A percentile compares a stretch with the other conserved stretches of the same genome.
phyloP scores from a whole-genome alignment of 2,888 invertebrate species.

The Melitaea athalia region DNA sequence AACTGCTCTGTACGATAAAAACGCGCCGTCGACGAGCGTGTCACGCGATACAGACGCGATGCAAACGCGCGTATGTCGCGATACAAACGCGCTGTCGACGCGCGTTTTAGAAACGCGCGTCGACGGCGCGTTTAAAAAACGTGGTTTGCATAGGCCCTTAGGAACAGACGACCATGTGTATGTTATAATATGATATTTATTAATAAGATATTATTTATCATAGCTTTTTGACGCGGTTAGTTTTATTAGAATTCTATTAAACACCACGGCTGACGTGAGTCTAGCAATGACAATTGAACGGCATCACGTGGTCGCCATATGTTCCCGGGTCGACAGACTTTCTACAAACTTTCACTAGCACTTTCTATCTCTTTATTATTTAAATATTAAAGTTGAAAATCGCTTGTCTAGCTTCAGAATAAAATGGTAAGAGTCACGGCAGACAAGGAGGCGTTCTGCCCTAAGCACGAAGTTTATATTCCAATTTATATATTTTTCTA shows the following conservation, averaged over 20 bases:
- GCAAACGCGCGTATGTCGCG: too few species aligned
- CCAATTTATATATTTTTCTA: constrained; percentile 6
- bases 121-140: too few species aligned
- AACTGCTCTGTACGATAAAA: too few species aligned
- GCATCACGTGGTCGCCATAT: constrained; percentile 38
- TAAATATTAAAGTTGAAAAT: constrained; percentile 14
- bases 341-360: constrained; percentile 28
- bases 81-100: too few species aligned
- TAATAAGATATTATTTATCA: neutral
- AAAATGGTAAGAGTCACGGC: constrained; percentile 13
- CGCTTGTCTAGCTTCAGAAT: neutral
- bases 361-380: neutral
- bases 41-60: too few species aligned
- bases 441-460: constrained; percentile 39
- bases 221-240: constrained; percentile 5
- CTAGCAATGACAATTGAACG: constrained; percentile 21
- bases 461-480: too few species aligned
- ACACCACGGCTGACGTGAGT: constrained; percentile 23
- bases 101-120: too few species aligned
- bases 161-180: too few species aligned
- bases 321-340: constrained; percentile 37
- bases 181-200: too few species aligned
- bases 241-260: constrained; percentile 28
- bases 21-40: too few species aligned
- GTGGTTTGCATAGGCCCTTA: too few species aligned